These are phyloP conservation scores for Camelus bactrianus DNA, from an alignment of 2,113 vertebrate genomes.

Conservation along the genomic window DNA sequence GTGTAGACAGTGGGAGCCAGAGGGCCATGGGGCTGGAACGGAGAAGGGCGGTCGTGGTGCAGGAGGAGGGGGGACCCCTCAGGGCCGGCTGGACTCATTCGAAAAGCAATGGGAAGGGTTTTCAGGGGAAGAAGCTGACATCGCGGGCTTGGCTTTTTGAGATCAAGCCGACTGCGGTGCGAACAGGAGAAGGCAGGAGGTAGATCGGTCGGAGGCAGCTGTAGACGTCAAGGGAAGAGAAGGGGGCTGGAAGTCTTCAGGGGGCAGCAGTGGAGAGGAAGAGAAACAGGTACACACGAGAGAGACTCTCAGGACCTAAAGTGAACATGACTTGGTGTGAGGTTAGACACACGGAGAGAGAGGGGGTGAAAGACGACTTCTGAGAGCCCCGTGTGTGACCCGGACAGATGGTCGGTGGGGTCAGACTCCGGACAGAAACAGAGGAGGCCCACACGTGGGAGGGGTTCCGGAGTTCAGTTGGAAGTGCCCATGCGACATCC, in stretches of 20 bases:
- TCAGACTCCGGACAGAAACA: too few relatives aligned
- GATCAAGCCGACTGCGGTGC: neutral
- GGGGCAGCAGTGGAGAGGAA: neutral
- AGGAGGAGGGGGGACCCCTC: neutral
- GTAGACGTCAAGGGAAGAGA: neutral
- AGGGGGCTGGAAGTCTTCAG: neutral
- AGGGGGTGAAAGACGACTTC: accelerated
- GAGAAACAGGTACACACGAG: too few relatives aligned
- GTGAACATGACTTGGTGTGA: neutral
- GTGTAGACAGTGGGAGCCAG: too few relatives aligned
- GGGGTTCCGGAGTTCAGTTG: accelerated
- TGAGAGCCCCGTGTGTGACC: neutral
- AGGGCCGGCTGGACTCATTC: neutral
- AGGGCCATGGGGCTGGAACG: accelerated
- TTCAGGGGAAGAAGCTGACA: neutral
- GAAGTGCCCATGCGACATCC: neutral
- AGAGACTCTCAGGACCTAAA: accelerated
- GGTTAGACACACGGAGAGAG: neutral
- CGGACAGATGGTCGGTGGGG: too few relatives aligned
- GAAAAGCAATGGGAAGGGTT: neutral
- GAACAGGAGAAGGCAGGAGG: neutral
- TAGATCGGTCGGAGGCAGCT: accelerated
- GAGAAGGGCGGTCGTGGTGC: accelerated
- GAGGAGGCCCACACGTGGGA: accelerated
- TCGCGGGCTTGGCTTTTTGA: neutral